Evolutionary conservation across 2,113 vertebrate species (phyloP).

Genomic region (pig (Sus scrofa)): DNA sequence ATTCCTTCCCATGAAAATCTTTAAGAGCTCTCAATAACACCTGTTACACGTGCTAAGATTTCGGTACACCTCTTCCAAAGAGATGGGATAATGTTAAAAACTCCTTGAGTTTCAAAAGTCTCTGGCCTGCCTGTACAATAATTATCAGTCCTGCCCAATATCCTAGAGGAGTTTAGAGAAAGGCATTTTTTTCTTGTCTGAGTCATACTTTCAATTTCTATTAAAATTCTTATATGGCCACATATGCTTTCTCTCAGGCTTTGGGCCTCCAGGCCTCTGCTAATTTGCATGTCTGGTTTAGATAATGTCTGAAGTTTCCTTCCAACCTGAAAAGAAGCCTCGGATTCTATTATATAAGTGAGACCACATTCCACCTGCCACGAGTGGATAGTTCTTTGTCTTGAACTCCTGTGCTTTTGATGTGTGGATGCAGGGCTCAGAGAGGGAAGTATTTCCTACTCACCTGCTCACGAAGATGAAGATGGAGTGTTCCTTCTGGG

Average conservation of each 20-base stretch:
- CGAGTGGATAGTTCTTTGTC: conserved; percentile 31
- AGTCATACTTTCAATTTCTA: conserved; percentile 81
- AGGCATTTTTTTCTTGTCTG: conserved; percentile 61
- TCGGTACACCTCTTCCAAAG: neutral
- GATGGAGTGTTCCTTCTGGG: neutral
- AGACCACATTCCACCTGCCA: conserved; percentile 39
- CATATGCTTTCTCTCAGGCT: conserved; percentile 71
- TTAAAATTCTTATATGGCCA: conserved; percentile 75
- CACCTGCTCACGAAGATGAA: no score
- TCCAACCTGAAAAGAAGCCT: conserved; percentile 66
- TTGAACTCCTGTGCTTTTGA: neutral
- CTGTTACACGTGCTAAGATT: neutral
- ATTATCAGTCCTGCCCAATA: conserved; percentile 24
- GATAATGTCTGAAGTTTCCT: conserved; percentile 75
- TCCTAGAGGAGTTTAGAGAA: conserved; percentile 67
- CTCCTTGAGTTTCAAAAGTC: conserved; percentile 28
- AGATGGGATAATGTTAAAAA: conserved; percentile 45
- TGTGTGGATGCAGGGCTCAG: neutral
- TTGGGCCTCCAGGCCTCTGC: conserved; percentile 56
- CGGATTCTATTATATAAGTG: conserved; percentile 43
- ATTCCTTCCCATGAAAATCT: neutral
- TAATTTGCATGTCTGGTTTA: conserved; percentile 83
- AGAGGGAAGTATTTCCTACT: neutral
- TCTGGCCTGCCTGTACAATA: conserved; percentile 67
- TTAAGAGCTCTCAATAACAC: neutral